Evolutionary conservation across 2,113 vertebrate species (phyloP).

Genomic region (Acanthisitta chloris): DNA sequence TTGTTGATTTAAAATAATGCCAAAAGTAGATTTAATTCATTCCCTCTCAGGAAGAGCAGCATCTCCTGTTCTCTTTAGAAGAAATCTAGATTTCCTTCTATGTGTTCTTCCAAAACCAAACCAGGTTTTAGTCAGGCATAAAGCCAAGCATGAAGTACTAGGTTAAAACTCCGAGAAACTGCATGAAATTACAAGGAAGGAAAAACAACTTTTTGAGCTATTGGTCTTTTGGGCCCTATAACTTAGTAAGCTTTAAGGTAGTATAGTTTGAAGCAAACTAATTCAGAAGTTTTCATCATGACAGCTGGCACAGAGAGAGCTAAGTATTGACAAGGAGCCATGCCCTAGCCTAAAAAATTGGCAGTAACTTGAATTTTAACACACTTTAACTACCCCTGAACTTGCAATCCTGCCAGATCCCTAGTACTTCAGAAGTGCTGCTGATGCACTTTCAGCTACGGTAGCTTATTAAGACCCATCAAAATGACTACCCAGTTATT

Average conservation of each 20-base stretch:
- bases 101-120: not conserved
- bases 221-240: not conserved
- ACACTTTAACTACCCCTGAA: not conserved
- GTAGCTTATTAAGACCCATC: slow-evolving; percentile 4
- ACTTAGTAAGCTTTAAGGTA: not conserved
- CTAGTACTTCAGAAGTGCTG: not conserved
- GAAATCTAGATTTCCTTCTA: not conserved
- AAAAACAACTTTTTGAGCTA: not conserved
- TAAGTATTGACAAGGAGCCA: not conserved
- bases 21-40: not conserved
- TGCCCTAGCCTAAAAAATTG: not conserved
- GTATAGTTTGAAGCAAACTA: not conserved
- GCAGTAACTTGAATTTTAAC: not conserved
- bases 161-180: not conserved
- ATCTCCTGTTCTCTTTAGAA: not conserved
- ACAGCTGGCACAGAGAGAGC: not conserved
- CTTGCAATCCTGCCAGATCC: not conserved
- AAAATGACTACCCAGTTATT: slow-evolving; percentile 29
- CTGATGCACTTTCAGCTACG: not conserved
- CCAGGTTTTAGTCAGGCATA: not conserved
- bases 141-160: not conserved
- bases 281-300: not conserved
- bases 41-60: not conserved
- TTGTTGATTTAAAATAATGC: not conserved
- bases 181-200: not conserved